phyloP scores from a whole-genome alignment of 2,113 vertebrate genomes.

The Elachura formosa region DNA sequence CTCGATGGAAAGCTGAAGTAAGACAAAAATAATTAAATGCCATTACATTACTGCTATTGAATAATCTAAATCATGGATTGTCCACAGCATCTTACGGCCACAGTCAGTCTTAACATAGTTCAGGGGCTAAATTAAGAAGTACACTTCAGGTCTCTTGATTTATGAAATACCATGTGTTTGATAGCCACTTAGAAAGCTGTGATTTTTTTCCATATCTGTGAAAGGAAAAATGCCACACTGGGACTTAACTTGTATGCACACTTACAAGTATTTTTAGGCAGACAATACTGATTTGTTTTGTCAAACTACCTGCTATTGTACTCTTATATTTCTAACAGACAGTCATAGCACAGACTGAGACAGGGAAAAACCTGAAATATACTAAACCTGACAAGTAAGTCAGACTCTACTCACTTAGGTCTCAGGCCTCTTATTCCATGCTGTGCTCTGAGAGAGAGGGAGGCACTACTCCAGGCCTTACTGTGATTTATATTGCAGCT shows the following conservation, averaged over 20 bases:
- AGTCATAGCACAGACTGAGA: not conserved
- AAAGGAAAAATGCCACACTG: not conserved
- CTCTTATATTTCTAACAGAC: not conserved
- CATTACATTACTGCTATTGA: not conserved
- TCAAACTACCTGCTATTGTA: not conserved
- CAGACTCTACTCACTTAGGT: not conserved
- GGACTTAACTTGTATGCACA: not conserved
- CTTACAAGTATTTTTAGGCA: not conserved
- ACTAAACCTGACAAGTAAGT: conserved; percentile 1
- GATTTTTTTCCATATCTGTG: not conserved
- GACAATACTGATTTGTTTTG: not conserved
- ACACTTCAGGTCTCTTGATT: not conserved
- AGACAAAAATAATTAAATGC: not conserved
- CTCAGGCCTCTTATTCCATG: not conserved
- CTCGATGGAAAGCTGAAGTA: not conserved
- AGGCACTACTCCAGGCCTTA: not conserved
- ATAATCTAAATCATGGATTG: not conserved
- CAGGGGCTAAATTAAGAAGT: not conserved
- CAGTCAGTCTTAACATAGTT: not conserved
- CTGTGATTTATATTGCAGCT: not conserved
- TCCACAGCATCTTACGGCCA: not conserved
- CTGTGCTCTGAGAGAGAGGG: not conserved
- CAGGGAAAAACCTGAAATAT: not conserved
- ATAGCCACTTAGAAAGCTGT: not conserved
- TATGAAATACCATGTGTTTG: not conserved